Evolutionary conservation across 1,140 invertebrate species (phyloP), one percentile per base, ranked within the genome.

Genomic region (Bicyclus anynana): DNA sequence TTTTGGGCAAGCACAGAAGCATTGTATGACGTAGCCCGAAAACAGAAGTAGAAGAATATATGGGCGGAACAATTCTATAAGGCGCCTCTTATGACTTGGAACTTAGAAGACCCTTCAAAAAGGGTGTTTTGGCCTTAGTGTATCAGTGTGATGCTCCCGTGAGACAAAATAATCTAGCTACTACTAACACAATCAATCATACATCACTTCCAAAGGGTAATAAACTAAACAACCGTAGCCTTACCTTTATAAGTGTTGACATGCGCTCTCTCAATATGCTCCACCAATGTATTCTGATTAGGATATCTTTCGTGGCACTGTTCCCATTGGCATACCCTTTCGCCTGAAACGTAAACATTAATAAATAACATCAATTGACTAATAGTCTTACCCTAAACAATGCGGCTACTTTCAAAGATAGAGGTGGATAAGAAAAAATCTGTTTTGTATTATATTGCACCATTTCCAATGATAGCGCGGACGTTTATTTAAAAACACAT

Each of bases 181-280:
- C n/a, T n/a, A n/a, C n/a, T n/a, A n/a, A n/a, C n/a, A n/a, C n/a
- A n/a, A n/a, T n/a, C n/a, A n/a, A n/a, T n/a, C n/a, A n/a, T n/a
- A n/a, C n/a, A n/a, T n/a, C n/a, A n/a, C n/a, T n/a, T n/a, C n/a
- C n/a, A n/a, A n/a, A n/a, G n/a, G n/a, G n/a, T n/a, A 20, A 44
- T 5, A 20, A 6, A 20, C 18, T 17, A 12, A 44, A 44, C 2
- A 18, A 12, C 17, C 17, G 14, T 1, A 2, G 7, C 3, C 26
- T 13, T 84, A 91, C 91, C 90, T 89, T 94, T 93, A 51, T 94
- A 91, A 38, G 94, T 91, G 73, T 98, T 97, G 20, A 99, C 95
- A 72, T 99, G 97, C 6, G 90, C 90, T 76, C 95, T 95, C 77
- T 98, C 97, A 53, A 99, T 97, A 78, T 99, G 97, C 29, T 93